These are phyloP conservation scores for Ceramica pisi DNA, from an alignment of 2,888 invertebrate genomes.

Conservation along the genomic window DNA sequence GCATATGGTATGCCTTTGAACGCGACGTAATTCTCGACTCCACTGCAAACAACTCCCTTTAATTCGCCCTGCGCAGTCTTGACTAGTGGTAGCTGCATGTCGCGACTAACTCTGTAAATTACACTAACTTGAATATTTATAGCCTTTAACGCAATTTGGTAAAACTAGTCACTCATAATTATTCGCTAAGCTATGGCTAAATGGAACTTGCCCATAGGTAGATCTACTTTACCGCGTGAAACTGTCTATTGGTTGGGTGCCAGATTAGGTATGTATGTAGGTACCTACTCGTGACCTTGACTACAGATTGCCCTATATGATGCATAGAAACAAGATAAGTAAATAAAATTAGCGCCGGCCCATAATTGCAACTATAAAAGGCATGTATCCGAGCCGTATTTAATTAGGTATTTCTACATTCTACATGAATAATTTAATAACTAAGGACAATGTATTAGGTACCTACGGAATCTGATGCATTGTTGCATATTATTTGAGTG, in stretches of 20 bases:
- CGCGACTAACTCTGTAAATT: conserved; percentile 66
- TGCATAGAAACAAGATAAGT: conserved; percentile 42
- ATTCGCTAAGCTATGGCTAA: conserved; percentile 29
- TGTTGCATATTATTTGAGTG: conserved; percentile 4
- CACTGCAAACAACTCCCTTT: conserved; percentile 76
- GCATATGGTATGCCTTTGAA: conserved; percentile 92
- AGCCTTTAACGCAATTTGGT: neutral
- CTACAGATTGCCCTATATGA: conserved; percentile 19
- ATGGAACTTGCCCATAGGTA: conserved; percentile 35
- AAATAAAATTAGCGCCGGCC: conserved; percentile 17
- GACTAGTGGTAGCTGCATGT: conserved; percentile 76
- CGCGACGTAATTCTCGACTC: conserved; percentile 78
- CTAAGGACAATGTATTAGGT: neutral
- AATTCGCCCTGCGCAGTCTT: conserved; percentile 80
- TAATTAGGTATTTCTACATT: conserved; percentile 24
- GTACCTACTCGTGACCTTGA: conserved; percentile 39
- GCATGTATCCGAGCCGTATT: neutral
- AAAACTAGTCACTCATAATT: conserved; percentile 28
- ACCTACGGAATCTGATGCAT: conserved; percentile 13
- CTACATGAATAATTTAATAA: conserved; percentile 3
- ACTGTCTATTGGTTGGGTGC: conserved; percentile 57
- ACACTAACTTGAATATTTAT: conserved; percentile 34
- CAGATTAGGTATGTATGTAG: conserved; percentile 32
- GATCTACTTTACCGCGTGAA: conserved; percentile 33
- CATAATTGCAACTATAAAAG: conserved; percentile 12